Conservation (phyloP, 2,113 vertebrate species). For the Calidris pugnax region DNA sequence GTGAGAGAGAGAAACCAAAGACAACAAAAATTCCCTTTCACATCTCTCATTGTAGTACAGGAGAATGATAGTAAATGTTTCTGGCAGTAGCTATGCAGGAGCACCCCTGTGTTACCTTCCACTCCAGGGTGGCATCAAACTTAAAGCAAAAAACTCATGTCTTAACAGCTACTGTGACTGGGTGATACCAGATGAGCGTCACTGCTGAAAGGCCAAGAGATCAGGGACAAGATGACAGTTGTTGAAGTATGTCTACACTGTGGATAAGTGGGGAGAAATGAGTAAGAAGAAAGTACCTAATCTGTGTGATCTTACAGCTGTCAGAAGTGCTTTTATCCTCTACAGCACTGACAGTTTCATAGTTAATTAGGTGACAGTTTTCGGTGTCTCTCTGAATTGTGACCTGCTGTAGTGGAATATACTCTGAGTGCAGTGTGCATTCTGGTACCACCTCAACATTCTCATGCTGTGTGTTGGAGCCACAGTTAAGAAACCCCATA, state of each 20-base stretch:
- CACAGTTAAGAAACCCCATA: neutral
- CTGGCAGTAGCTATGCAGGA: neutral
- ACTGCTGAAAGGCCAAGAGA: neutral
- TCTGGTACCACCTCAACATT: fast-evolving
- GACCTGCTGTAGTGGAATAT: neutral
- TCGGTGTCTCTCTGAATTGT: neutral
- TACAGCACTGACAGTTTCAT: neutral
- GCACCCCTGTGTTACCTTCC: neutral
- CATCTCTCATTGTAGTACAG: neutral
- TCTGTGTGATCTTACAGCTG: neutral
- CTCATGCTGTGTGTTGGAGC: neutral
- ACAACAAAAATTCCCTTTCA: neutral
- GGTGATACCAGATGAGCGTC: neutral
- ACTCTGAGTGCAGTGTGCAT: neutral
- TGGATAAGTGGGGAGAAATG: neutral
- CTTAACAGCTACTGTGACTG: neutral
- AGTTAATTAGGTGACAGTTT: neutral
- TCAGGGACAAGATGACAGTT: neutral
- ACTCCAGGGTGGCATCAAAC: neutral
- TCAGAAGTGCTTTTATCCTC: neutral
- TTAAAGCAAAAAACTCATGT: neutral
- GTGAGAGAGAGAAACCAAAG: neutral
- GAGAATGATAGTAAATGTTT: neutral
- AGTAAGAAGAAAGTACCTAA: neutral
- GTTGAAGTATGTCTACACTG: neutral